Evolutionary conservation across 2,797 vertebrate genomes (phyloP).

Genomic region (Taenioides sp.): DNA sequence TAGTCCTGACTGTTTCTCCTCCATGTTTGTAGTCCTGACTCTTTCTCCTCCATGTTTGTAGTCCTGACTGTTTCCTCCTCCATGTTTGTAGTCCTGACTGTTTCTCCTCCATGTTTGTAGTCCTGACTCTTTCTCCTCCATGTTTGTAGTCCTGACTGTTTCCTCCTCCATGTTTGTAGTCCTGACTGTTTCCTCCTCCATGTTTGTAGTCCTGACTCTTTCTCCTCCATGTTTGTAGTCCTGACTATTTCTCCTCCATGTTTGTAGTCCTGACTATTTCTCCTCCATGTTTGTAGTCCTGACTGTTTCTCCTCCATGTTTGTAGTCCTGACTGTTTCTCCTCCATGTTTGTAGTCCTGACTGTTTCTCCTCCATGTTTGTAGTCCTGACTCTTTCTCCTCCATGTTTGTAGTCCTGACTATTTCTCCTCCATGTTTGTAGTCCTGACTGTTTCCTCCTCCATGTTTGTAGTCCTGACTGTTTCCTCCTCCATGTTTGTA

Average conservation of each 20-base stretch:
- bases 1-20: background rate
- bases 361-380: background rate
- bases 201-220: constrained; percentile 53
- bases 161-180: background rate
- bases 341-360: background rate
- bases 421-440: background rate
- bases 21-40: background rate
- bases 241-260: background rate
- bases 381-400: background rate
- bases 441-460: background rate
- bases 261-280: background rate
- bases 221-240: background rate
- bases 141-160: background rate
- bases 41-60: background rate
- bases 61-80: background rate
- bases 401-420: constrained; percentile 56
- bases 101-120: background rate
- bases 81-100: background rate
- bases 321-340: constrained; percentile 54
- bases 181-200: background rate
- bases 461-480: background rate
- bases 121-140: background rate
- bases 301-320: background rate
- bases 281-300: background rate
- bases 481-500: background rate